These are phyloP conservation scores for Chrysolina haemoptera DNA, from an alignment of 2,888 invertebrate genomes.

Conservation along the genomic window DNA sequence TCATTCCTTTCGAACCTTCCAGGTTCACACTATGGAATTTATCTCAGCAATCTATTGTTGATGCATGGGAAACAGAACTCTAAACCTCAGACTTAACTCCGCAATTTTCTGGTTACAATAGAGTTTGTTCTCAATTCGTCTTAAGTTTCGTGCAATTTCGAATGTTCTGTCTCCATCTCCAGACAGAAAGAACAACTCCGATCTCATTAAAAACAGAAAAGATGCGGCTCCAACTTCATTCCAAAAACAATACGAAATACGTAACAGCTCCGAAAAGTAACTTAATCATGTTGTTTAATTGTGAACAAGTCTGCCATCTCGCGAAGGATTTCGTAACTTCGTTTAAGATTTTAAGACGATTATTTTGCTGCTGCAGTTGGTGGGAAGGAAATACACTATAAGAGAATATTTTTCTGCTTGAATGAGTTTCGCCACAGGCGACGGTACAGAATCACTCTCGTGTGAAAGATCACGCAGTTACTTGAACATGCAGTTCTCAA, in stretches of 20 bases:
- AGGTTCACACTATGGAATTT: not conserved
- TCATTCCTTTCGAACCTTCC: not conserved
- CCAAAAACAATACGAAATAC: constrained; percentile 4
- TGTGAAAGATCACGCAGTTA: not conserved
- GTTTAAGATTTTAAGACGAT: not conserved
- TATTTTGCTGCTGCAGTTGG: not conserved
- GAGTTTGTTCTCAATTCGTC: not conserved
- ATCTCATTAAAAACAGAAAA: constrained; percentile 1
- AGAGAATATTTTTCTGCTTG: not conserved
- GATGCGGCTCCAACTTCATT: not conserved
- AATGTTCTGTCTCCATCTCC: not conserved
- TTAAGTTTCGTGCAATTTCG: not conserved
- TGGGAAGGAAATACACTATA: not conserved
- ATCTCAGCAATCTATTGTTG: not conserved
- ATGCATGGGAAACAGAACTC: not conserved
- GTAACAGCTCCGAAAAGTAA: not conserved
- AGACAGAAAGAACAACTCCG: not conserved
- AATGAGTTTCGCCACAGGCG: not conserved
- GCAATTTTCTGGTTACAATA: not conserved
- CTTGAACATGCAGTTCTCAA: not conserved
- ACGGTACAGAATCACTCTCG: not conserved
- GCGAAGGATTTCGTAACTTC: not conserved
- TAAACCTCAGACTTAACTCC: not conserved
- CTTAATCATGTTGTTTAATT: constrained; percentile 7
- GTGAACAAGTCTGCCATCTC: constrained; percentile 2